A percentile compares a stretch with the other conserved stretches of the same genome.
Evolutionary conservation across 2,113 vertebrate genomes (phyloP).

Genomic region (Numida meleagris): DNA sequence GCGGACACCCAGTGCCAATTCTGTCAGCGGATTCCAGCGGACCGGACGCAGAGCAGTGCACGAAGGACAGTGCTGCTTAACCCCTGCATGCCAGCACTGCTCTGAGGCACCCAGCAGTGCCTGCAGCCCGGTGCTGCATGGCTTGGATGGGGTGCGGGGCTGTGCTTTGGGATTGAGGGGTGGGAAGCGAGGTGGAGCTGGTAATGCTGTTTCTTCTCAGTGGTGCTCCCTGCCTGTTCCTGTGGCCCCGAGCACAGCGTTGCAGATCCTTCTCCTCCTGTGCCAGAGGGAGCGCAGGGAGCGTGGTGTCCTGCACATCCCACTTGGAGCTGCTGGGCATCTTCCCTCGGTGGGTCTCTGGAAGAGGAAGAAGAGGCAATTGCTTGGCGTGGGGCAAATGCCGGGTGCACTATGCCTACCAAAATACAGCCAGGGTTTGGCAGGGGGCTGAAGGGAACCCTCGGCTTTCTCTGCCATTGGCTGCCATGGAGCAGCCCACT

Average conservation of each 20-base stretch:
- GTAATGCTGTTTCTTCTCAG: not conserved
- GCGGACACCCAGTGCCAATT: conserved; percentile 54
- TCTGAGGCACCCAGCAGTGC: not conserved
- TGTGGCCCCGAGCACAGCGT: accelerated
- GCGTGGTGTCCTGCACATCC: accelerated
- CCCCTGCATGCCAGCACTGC: not conserved
- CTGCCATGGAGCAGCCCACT: not conserved
- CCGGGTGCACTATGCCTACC: not conserved
- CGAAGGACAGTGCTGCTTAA: not conserved
- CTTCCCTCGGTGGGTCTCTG: not conserved
- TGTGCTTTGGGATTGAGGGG: not conserved
- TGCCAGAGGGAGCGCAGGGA: not conserved
- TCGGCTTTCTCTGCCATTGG: not conserved
- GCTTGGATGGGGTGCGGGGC: not conserved
- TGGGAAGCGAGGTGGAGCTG: not conserved
- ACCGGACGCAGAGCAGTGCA: not conserved
- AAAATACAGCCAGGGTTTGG: not conserved
- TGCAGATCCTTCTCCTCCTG: not conserved
- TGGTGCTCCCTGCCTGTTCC: not conserved
- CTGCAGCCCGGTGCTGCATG: not conserved
- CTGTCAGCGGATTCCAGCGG: conserved; percentile 50
- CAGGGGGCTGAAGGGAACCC: not conserved
- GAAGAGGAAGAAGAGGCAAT: not conserved
- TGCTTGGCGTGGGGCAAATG: not conserved
- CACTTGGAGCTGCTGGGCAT: not conserved